Evolutionary conservation across 2,888 invertebrate genomes (phyloP), one percentile per base, ranked within the genome.

Genomic region (Chaetoderma sp.): DNA sequence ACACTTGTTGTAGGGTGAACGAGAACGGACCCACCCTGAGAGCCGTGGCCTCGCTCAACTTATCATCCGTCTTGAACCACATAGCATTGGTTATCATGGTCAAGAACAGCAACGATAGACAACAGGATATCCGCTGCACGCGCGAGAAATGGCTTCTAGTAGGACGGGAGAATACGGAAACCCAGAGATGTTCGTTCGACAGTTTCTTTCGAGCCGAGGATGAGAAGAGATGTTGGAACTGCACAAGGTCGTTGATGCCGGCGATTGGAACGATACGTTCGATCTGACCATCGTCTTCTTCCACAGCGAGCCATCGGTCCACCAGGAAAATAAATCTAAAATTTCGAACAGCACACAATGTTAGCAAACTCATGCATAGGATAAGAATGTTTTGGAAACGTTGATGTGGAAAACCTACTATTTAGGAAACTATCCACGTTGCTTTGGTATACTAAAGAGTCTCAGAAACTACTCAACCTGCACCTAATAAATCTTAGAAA

Each of bases 41-140:
- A 1, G 84, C 80, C 1, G 81, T 72, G 2, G 73, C 73, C 13
- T 60, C 55, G 33, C 72, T 70, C 21, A 50, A 49, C n/a, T 75
- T 68, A 1, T 67, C 70, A 27, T 77, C 78, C 0, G 72, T 69
- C 63, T 79, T 83, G 75, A 86, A 86, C 78, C 82, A 86, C 86
- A 86, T 86, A 67, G 84, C 84, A 73, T 86, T 86, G 23, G 85
- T 81, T 54, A 86, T 86, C 86, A 86, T 86, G 13, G 86, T 86
- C 58, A 85, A 76, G 70, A 85, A 86, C 25, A 86, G 76, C 32
- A 86, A 72, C 0, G 83, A 79, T 69, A 85, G 77, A 68, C 86
- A 86, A 69, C 85, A 86, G 4, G 84, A 84, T 27, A 86, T 73
- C 18, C 86, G 75, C 75, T 86, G 86, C n/a, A 86, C 85, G 18